phyloP scores from a whole-genome alignment of 1,140 invertebrate genomes.

The Solen grandis region DNA sequence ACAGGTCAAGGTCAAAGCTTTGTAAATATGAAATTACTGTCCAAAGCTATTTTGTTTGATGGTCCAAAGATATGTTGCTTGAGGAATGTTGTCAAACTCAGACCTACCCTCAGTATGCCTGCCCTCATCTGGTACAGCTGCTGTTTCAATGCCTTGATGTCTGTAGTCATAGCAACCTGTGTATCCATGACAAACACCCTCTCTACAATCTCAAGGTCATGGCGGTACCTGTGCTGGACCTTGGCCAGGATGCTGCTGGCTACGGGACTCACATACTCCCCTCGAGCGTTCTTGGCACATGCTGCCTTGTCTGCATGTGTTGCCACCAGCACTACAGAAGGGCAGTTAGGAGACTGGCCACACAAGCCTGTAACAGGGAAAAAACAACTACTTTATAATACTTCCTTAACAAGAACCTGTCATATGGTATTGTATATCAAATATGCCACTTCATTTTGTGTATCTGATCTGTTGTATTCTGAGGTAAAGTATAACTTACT shows the following conservation, averaged over 20 bases:
- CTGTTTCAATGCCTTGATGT: constrained; percentile 84
- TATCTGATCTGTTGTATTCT: background rate
- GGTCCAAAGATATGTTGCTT: too few species aligned
- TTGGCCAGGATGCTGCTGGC: constrained; percentile 83
- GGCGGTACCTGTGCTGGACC: constrained; percentile 81
- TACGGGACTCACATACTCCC: constrained; percentile 84
- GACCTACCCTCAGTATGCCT: constrained; percentile 81
- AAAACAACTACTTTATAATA: background rate
- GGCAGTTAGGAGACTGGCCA: constrained; percentile 82
- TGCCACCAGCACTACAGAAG: constrained; percentile 85
- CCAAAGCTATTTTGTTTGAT: too few species aligned
- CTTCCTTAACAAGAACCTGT: too few species aligned
- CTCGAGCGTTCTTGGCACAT: constrained; percentile 82
- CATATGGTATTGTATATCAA: too few species aligned
- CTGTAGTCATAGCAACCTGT: constrained; percentile 83
- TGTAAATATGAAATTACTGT: too few species aligned
- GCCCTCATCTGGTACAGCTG: constrained; percentile 82
- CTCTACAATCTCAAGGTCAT: constrained; percentile 84
- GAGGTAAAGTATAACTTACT: too few species aligned
- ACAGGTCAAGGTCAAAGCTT: too few species aligned
- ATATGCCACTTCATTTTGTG: too few species aligned
- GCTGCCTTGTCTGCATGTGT: constrained; percentile 85
- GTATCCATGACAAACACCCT: constrained; percentile 85
- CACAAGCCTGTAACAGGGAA: constrained; percentile 80
- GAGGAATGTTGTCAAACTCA: too few species aligned